Evolutionary conservation across 2,888 invertebrate genomes (phyloP), one percentile per base, ranked within the genome.

Genomic region (Drosophila birchii): DNA sequence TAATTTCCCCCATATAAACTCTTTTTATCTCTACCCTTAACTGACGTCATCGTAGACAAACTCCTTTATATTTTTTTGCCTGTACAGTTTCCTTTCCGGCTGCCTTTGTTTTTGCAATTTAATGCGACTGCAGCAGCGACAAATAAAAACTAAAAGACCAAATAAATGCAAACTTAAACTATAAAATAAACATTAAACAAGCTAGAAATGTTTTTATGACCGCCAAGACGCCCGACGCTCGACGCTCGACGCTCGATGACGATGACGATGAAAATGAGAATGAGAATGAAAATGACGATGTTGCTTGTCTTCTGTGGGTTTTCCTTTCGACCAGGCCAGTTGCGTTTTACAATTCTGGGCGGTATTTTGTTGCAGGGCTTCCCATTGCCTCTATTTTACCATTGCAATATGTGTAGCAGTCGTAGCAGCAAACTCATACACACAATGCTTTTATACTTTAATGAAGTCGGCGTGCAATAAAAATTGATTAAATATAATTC

Each of bases 121-220:
- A 69, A 76, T 74, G 69, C 53, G 69, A 29, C 41, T 67, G 63
- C 55, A 64, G 64, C 60, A 45, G 63, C 72, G 55, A 74, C 71
- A 64, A 81, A 86, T 89, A 88, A 91, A 82, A 90, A 80, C 81
- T 85, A 90, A 91, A 88, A 79, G 79, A 80, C 84, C 82, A 88
- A 84, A 86, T 81, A 90, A 90, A 90, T 85, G 85, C 88, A 79
- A 90, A 90, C 90, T 90, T 90, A 80, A 90, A 90, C 91, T 89
- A 90, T 90, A 90, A 90, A 90, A 90, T 89, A 88, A 89, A 86
- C 89, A 89, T 89, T 90, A 90, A 91, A 86, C 84, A 83, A 85
- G 86, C 84, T 86, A 83, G 88, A 89, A 90, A 90, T 89, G 79
- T 72, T 90, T 88, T 88, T 88, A 88, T 88, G 79, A 71, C 88